Evolutionary conservation across 2,113 vertebrate genomes (phyloP).

Genomic region (Myotis yumanensis): DNA sequence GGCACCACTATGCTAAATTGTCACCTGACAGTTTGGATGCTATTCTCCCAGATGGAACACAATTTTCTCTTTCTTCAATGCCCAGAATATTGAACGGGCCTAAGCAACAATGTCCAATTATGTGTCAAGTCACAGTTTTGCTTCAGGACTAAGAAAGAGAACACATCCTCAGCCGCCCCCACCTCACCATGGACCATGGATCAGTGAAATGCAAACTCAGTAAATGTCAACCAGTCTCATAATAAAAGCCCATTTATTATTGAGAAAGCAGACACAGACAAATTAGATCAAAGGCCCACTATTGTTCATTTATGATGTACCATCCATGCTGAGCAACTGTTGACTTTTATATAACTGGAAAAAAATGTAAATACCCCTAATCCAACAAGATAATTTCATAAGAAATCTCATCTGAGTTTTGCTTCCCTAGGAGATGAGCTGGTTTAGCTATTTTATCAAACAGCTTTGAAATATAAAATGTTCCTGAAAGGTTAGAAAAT

Average conservation of each 20-base stretch:
- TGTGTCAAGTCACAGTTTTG: constrained; percentile 74
- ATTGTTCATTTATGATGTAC: constrained; percentile 70
- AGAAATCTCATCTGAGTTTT: constrained; percentile 67
- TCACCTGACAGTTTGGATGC: constrained; percentile 65
- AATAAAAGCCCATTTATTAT: constrained; percentile 75
- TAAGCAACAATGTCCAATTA: constrained; percentile 78
- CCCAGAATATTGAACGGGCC: constrained; percentile 48
- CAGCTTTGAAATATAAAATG: constrained; percentile 64
- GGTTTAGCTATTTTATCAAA: constrained; percentile 65
- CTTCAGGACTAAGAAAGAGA: constrained; percentile 76
- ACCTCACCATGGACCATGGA: constrained; percentile 63
- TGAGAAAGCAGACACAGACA: constrained; percentile 65
- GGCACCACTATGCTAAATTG: constrained; percentile 59
- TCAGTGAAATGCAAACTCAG: constrained; percentile 74
- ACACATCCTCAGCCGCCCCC: constrained; percentile 63
- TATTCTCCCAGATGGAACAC: constrained; percentile 57
- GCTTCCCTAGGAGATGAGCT: constrained; percentile 52
- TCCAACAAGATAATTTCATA: constrained; percentile 63
- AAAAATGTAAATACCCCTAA: constrained; percentile 21
- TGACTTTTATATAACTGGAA: constrained; percentile 13
- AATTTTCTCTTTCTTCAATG: constrained; percentile 71
- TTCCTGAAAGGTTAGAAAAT: constrained; percentile 16
- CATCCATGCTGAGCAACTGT: constrained; percentile 60
- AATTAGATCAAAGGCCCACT: constrained; percentile 71
- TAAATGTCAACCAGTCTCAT: constrained; percentile 70